Evolutionary conservation across 1,140 invertebrate genomes (phyloP).

Genomic region (Hermatobates lingyangjiaoensis): DNA sequence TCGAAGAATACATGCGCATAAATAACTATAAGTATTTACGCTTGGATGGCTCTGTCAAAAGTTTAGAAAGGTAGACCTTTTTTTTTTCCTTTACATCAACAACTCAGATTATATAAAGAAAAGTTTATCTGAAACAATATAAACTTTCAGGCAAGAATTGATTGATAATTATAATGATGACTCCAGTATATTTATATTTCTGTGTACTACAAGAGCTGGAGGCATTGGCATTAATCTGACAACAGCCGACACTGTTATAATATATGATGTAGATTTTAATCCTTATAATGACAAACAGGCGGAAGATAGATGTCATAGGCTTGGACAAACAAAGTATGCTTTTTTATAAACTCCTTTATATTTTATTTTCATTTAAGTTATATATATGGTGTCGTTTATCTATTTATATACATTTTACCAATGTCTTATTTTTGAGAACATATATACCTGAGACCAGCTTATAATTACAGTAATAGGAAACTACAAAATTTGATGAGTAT

Average conservation of each 20-base stretch:
- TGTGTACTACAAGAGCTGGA: constrained; percentile 66
- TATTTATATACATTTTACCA: too few relatives aligned
- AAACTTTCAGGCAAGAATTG: constrained; percentile 46
- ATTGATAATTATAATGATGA: constrained; percentile 62
- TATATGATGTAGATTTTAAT: constrained; percentile 92
- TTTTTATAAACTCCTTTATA: not conserved
- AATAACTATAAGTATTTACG: constrained; percentile 51
- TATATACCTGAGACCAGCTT: too few relatives aligned
- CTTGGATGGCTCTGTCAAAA: constrained; percentile 67
- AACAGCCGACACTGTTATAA: constrained; percentile 80
- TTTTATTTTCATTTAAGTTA: too few relatives aligned
- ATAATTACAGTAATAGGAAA: too few relatives aligned
- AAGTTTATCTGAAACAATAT: too few relatives aligned
- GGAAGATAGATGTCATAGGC: constrained; percentile 86
- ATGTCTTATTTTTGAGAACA: too few relatives aligned
- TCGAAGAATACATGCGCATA: constrained; percentile 64
- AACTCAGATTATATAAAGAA: too few relatives aligned
- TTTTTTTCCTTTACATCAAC: too few relatives aligned
- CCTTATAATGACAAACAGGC: constrained; percentile 96
- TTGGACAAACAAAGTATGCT: constrained; percentile 66
- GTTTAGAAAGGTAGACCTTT: constrained; percentile 51
- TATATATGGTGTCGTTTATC: too few relatives aligned
- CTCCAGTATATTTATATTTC: constrained; percentile 55
- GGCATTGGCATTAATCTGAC: constrained; percentile 85
- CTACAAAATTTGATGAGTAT: too few relatives aligned